Evolutionary conservation across 2,113 vertebrate species (phyloP), one percentile per base, ranked within the genome.

Genomic region (Sylvietta virens): DNA sequence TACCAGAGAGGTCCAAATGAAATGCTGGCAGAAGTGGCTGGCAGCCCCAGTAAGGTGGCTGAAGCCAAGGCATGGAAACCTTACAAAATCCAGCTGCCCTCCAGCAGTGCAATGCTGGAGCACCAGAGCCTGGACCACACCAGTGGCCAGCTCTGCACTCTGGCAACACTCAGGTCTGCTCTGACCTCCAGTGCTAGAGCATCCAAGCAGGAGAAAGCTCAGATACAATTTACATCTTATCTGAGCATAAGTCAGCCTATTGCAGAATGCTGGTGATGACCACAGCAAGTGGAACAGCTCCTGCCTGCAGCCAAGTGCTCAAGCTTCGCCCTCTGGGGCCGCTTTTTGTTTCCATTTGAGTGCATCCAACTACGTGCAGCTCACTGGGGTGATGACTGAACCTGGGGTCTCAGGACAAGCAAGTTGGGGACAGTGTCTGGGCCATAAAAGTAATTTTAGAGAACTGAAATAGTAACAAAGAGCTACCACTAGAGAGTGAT

Each of bases 61-160:
- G 57, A 74, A 88, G 86, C 44, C 53, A 53, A 58, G 35, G 27
- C 45, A 90, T 66, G 54, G 22, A 9, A 20, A 56, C 27, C 30
- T 56, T 35, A 47, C 9, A 39, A 53, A 42, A 82, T 42, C 30
- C 79, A 79, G 39, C 7, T 8, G 2, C 61, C 10, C 23, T 54
- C 30, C 1, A 3, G 65, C 64, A 81, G n/a, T 0, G 1, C 0
- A 0, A 37, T 2, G 7, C 42, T 67, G 47, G n/a, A 92, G 30
- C 60, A 73, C 31, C 54, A 58, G 24, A 84, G 35, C 44, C 57
- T 37, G 37, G 44, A 65, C 17, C 20, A 13, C 48, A 60, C 21
- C 33, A 26, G 22, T 3, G 1, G 28, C 20, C 42, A 81, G 30
- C 28, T 78, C 60, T 70, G 73, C 21, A 5, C 23, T 79, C 60